Percentiles rank a stretch among this genome's conserved stretches.
These are phyloP conservation scores for Calyptommatus sinebrachiatus DNA, from an alignment of 2,113 vertebrate species.

Conservation along the genomic window DNA sequence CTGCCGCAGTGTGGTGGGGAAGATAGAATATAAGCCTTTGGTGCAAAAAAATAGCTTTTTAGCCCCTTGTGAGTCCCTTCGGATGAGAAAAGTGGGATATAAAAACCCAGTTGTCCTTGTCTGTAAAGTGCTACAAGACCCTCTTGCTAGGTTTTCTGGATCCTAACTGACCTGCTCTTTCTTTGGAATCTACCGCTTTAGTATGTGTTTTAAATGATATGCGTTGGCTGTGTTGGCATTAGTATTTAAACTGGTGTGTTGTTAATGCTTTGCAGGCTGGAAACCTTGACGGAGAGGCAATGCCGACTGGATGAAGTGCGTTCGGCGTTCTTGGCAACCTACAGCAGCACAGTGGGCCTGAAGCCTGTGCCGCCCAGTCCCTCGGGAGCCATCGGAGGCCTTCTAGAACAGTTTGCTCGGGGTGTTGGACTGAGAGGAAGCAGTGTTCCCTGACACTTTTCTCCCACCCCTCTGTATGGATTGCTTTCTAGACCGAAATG, in stretches of 20 bases:
- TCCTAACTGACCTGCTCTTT: too few species aligned
- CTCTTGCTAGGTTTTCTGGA: too few species aligned
- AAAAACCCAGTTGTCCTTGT: too few species aligned
- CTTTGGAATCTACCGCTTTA: too few species aligned
- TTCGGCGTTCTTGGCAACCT: conserved; percentile 87
- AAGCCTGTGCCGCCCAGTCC: conserved; percentile 83
- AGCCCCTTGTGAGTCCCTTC: too few species aligned
- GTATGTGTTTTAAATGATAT: background rate
- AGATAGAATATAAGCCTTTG: too few species aligned
- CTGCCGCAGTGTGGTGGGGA: too few species aligned
- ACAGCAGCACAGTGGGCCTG: conserved; percentile 91
- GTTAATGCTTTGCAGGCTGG: conserved; percentile 52
- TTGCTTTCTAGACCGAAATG: conserved; percentile 31
- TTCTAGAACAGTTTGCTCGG: conserved; percentile 93
- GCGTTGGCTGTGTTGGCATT: background rate
- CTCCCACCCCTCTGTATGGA: fast-evolving
- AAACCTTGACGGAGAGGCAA: conserved; percentile 78
- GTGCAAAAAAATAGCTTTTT: too few species aligned
- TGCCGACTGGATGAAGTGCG: conserved; percentile 89
- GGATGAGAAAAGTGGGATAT: too few species aligned
- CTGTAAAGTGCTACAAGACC: too few species aligned
- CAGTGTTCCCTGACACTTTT: conserved; percentile 78
- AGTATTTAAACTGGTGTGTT: background rate
- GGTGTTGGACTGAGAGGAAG: conserved; percentile 88
- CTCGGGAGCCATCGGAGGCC: conserved; percentile 88